Evolutionary conservation across 2,888 invertebrate genomes (phyloP).

Genomic region (Hermaeophaga mercurialis): DNA sequence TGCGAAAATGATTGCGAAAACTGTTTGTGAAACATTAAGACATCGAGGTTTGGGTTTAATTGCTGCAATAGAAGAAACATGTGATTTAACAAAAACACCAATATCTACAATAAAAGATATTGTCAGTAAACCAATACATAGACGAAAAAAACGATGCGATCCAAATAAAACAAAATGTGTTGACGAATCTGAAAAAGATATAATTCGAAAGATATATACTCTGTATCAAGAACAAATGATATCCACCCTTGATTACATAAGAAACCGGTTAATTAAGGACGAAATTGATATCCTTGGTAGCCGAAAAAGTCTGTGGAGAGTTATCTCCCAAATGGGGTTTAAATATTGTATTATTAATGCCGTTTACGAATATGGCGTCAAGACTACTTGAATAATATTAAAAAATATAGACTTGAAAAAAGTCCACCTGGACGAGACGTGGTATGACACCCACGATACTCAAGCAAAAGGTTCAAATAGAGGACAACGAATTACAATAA

Average conservation of each 20-base stretch:
- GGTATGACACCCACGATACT: too few relatives aligned
- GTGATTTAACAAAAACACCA: background rate
- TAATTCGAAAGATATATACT: background rate
- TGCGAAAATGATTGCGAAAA: constrained; percentile 1
- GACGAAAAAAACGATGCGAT: background rate
- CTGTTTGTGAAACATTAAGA: background rate
- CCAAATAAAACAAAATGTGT: background rate
- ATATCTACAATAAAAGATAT: background rate
- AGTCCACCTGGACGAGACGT: too few relatives aligned
- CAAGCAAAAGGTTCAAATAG: too few relatives aligned
- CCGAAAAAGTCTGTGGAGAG: too few relatives aligned
- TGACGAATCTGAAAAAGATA: background rate
- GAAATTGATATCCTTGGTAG: too few relatives aligned
- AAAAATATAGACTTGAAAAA: too few relatives aligned
- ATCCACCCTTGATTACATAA: background rate
- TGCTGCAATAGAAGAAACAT: background rate
- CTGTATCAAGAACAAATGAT: background rate
- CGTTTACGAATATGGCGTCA: too few relatives aligned
- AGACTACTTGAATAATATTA: too few relatives aligned
- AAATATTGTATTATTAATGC: too few relatives aligned
- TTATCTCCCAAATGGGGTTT: too few relatives aligned
- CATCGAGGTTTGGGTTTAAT: background rate
- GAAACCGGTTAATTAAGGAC: too few relatives aligned
- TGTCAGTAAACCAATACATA: background rate
- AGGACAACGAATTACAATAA: too few relatives aligned